These are phyloP conservation scores for Enoplolaimus lenunculus DNA, from an alignment of 2,888 invertebrate species.

Conservation along the genomic window DNA sequence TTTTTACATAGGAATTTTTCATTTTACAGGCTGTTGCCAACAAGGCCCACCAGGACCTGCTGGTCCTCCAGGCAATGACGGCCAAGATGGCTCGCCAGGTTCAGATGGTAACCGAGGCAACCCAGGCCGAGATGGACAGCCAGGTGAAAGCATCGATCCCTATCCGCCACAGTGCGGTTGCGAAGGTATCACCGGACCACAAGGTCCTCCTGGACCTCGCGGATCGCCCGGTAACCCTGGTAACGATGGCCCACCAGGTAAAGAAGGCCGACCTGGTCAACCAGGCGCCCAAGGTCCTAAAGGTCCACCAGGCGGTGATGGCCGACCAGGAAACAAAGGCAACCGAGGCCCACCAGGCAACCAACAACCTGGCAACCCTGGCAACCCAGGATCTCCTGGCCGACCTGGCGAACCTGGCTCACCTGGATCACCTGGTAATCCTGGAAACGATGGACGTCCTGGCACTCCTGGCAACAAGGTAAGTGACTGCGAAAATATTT, in stretches of 20 bases:
- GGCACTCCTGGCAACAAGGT: neutral
- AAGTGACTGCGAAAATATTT: neutral
- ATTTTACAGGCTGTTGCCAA: constrained; percentile 10
- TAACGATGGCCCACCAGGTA: constrained; percentile 10
- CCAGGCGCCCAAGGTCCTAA: neutral
- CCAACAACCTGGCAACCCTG: neutral
- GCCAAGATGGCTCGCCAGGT: constrained; percentile 7
- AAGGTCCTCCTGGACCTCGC: neutral
- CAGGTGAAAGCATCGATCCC: neutral
- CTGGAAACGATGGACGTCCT: neutral
- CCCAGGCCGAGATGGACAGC: neutral
- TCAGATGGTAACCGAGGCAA: neutral
- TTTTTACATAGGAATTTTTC: too few relatives aligned
- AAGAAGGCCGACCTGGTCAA: neutral
- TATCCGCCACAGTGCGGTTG: constrained; percentile 4
- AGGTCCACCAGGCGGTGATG: constrained; percentile 3
- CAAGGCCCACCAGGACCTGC: constrained; percentile 13
- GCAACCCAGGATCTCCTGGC: neutral
- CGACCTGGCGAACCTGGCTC: neutral
- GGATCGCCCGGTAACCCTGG: neutral
- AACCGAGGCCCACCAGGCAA: neutral
- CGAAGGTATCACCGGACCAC: constrained; percentile 7
- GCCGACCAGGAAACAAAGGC: neutral
- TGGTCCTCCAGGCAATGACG: constrained; percentile 1
- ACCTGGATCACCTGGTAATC: constrained; percentile 2